Percentiles rank a stretch among this genome's conserved stretches.
These are phyloP conservation scores for Meteorus cinctellus DNA, from an alignment of 2,888 invertebrate genomes.

Conservation along the genomic window DNA sequence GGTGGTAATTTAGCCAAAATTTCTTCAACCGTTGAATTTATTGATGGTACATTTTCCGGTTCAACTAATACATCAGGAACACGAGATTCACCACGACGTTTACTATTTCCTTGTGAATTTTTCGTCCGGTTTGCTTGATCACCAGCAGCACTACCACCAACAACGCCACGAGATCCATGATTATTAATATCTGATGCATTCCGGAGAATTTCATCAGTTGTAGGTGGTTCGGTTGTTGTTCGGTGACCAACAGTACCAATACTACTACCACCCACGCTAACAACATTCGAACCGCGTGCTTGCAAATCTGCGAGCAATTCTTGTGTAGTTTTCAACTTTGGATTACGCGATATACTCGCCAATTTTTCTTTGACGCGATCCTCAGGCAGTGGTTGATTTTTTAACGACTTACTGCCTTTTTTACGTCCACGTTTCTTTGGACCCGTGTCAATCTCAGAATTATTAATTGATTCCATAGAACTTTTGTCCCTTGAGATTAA, in stretches of 20 bases:
- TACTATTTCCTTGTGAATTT: slow-evolving; percentile 16
- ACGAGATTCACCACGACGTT: slow-evolving; percentile 19
- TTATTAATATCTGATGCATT: slow-evolving; percentile 69
- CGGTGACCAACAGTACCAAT: slow-evolving; percentile 54
- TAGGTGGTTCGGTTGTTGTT: slow-evolving; percentile 66
- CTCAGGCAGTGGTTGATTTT: slow-evolving; percentile 74
- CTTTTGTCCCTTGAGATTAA: slow-evolving; percentile 52
- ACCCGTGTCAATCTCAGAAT: slow-evolving; percentile 58
- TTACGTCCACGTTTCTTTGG: slow-evolving; percentile 78
- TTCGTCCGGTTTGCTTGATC: slow-evolving; percentile 1
- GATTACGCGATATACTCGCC: slow-evolving; percentile 77
- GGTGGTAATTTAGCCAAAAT: slow-evolving; percentile 81
- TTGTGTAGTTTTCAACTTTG: slow-evolving; percentile 84
- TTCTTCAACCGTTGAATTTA: slow-evolving; percentile 74
- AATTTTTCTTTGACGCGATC: slow-evolving; percentile 77
- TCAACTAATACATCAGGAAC: slow-evolving; percentile 46
- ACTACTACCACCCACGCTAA: slow-evolving; percentile 55
- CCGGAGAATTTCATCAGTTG: slow-evolving; percentile 69
- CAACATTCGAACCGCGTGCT: slow-evolving; percentile 75
- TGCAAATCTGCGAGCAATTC: slow-evolving; percentile 87
- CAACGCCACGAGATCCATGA: slow-evolving; percentile 44
- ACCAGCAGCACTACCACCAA: neutral
- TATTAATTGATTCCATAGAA: slow-evolving; percentile 34
- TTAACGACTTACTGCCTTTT: slow-evolving; percentile 77
- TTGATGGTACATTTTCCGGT: slow-evolving; percentile 46